Percentiles rank a stretch among this genome's conserved stretches.
Evolutionary conservation across 2,113 vertebrate genomes (phyloP).

Genomic region (Steatornis caripensis): DNA sequence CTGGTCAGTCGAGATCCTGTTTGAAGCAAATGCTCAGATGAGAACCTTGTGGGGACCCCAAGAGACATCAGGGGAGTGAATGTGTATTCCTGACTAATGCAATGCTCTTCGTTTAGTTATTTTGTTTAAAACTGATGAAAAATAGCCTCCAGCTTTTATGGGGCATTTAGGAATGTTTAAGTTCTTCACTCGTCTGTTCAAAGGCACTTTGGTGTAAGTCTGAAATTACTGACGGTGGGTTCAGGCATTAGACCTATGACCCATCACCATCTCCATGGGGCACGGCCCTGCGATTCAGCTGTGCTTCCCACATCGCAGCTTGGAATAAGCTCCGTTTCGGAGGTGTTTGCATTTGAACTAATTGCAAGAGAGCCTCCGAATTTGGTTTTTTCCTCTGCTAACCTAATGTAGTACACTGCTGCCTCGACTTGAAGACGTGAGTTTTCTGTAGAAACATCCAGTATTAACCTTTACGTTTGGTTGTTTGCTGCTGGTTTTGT

Average conservation of each 20-base stretch:
- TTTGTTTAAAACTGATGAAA: background rate
- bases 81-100: background rate
- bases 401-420: background rate
- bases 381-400: background rate
- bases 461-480: background rate
- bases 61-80: background rate
- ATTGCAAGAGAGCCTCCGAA: background rate
- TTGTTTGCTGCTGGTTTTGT: background rate
- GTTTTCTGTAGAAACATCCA: background rate
- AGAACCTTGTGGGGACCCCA: background rate
- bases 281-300: background rate
- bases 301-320: background rate
- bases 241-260: background rate
- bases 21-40: background rate
- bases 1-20: background rate
- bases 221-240: background rate
- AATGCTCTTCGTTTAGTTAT: too few relatives aligned
- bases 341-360: background rate
- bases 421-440: background rate
- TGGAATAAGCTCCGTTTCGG: background rate
- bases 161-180: background rate
- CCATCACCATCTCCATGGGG: fast-evolving
- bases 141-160: background rate
- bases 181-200: background rate
- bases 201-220: background rate